Conservation (phyloP, 1,140 invertebrate genomes). For the Ditylenchus dipsaci region DNA sequence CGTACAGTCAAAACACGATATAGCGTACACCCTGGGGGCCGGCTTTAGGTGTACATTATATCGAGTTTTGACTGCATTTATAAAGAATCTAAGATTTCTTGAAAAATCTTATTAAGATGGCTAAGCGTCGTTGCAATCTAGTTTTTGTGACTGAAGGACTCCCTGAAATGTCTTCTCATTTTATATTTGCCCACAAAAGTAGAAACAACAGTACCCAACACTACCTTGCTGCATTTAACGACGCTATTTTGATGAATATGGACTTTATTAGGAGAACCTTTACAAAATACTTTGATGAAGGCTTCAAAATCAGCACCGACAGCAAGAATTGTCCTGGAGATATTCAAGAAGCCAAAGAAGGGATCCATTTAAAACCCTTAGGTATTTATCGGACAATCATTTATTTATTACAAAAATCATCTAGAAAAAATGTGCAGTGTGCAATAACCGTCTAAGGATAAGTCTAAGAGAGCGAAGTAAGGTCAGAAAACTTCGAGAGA, state of each 20-base stretch:
- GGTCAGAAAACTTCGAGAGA: too few relatives aligned
- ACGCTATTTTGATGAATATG: conserved; percentile 38
- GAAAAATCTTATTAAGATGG: not conserved
- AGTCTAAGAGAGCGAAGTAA: too few relatives aligned
- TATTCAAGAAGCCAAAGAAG: conserved; percentile 2
- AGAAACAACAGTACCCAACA: not conserved
- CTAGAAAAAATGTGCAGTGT: too few relatives aligned
- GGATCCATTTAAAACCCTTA: not conserved
- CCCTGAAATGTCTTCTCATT: conserved; percentile 31
- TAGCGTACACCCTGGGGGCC: too few relatives aligned
- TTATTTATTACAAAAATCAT: not conserved
- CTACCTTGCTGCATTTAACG: conserved; percentile 29
- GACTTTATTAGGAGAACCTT: conserved; percentile 41
- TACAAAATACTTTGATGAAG: conserved; percentile 25
- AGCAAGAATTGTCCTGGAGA: conserved; percentile 2
- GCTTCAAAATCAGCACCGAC: conserved; percentile 19
- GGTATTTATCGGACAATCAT: too few relatives aligned
- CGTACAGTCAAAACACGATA: not conserved
- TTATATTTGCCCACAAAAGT: conserved; percentile 25
- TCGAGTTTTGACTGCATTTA: too few relatives aligned
- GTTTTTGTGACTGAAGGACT: conserved; percentile 34
- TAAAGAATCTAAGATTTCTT: not conserved
- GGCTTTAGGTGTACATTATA: too few relatives aligned
- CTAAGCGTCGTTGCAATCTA: conserved; percentile 28
- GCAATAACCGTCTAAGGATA: too few relatives aligned